phyloP scores from a whole-genome alignment of 2,797 vertebrate genomes.

The Balearica regulorum region DNA sequence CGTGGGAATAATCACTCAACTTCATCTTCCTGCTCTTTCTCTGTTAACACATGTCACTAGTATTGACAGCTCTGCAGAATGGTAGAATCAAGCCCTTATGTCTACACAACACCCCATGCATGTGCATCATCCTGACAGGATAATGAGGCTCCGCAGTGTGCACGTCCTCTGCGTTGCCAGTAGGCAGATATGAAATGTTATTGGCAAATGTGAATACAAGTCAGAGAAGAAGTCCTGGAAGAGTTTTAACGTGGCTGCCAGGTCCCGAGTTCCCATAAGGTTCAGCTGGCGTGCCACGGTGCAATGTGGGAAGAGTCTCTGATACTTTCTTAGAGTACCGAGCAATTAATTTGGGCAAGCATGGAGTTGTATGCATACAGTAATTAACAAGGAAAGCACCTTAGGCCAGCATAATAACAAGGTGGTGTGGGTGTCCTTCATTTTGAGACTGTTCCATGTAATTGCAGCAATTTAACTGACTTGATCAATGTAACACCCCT shows the following conservation, averaged over 20 bases:
- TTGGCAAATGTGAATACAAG: neutral
- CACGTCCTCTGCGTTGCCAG: fast-evolving
- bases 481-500: neutral
- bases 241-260: neutral
- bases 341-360: slow-evolving; percentile 59
- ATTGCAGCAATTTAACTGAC: slow-evolving; percentile 27
- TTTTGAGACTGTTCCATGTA: neutral
- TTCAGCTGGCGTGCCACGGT: neutral
- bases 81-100: neutral
- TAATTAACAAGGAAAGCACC: slow-evolving; percentile 54
- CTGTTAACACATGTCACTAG: neutral
- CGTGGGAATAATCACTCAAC: slow-evolving; percentile 48
- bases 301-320: neutral
- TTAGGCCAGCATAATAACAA: neutral
- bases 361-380: neutral
- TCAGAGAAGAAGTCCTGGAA: neutral
- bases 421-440: slow-evolving; percentile 41
- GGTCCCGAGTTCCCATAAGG: fast-evolving
- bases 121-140: neutral
- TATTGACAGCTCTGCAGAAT: slow-evolving; percentile 38
- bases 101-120: neutral
- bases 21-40: neutral
- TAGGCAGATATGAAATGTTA: fast-evolving
- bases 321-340: slow-evolving; percentile 18
- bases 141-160: neutral